Evolutionary conservation across 2,888 invertebrate genomes (phyloP).

Genomic region (Chromoteleia sp.): DNA sequence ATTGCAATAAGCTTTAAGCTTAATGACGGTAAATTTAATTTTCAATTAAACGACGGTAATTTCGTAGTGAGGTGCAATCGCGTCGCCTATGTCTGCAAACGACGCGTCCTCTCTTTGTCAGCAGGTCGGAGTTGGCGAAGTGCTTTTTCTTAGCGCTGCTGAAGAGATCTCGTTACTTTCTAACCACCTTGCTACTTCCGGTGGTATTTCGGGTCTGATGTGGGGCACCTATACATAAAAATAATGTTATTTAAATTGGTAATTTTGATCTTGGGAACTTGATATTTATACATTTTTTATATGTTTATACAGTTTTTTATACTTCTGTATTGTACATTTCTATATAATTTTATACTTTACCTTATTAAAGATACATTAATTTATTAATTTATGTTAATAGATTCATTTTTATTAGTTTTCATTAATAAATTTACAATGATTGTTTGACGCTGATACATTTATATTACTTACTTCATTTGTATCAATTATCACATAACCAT

Average conservation of each 20-base stretch:
- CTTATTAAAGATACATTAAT: too few relatives aligned
- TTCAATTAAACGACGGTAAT: conserved; percentile 75
- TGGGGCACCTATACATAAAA: conserved; percentile 75
- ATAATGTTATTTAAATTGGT: background rate
- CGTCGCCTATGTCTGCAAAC: conserved; percentile 72
- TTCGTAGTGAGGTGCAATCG: conserved; percentile 73
- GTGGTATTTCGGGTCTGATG: conserved; percentile 87
- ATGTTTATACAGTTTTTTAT: too few relatives aligned
- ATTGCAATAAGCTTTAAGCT: conserved; percentile 1
- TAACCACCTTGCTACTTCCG: conserved; percentile 89
- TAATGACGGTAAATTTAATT: conserved; percentile 5
- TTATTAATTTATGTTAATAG: too few relatives aligned
- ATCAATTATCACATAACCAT: too few relatives aligned
- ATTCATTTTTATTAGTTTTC: too few relatives aligned
- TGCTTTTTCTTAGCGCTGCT: conserved; percentile 86
- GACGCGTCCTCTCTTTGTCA: conserved; percentile 78
- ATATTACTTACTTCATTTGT: too few relatives aligned
- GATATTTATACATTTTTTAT: too few relatives aligned
- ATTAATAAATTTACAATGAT: too few relatives aligned
- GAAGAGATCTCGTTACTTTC: conserved; percentile 90
- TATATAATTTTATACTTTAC: too few relatives aligned
- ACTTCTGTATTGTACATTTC: too few relatives aligned
- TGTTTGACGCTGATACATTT: too few relatives aligned
- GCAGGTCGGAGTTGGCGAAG: conserved; percentile 73
- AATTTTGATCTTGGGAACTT: too few relatives aligned